Evolutionary conservation across 2,888 invertebrate species (phyloP).

Genomic region (Phortica okadai): DNA sequence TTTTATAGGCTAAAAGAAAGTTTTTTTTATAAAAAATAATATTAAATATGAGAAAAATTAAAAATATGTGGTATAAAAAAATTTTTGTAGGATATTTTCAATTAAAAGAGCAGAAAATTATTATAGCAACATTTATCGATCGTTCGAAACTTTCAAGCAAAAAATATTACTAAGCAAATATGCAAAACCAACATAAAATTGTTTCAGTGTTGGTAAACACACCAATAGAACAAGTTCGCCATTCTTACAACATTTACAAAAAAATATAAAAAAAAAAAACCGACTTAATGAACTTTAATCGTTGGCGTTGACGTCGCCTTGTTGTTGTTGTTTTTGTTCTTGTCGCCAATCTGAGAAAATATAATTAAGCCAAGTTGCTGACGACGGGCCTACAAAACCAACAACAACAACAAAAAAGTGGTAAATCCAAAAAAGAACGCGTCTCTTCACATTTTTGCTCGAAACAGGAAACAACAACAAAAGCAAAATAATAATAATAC

Average conservation of each 20-base stretch:
- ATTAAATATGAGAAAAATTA: too few species aligned
- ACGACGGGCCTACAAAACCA: neutral
- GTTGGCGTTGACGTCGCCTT: neutral
- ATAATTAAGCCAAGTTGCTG: constrained; percentile 7
- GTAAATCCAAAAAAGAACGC: neutral
- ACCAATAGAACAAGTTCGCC: too few species aligned
- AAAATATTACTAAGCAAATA: too few species aligned
- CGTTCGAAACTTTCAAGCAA: too few species aligned
- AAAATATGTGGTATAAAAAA: too few species aligned
- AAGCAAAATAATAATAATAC: neutral
- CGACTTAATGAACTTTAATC: constrained; percentile 14
- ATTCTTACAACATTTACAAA: neutral
- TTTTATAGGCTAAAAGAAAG: neutral
- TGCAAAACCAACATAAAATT: too few species aligned
- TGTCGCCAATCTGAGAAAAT: neutral
- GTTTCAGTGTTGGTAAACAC: too few species aligned
- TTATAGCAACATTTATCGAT: too few species aligned
- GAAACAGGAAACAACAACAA: neutral
- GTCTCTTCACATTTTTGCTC: neutral
- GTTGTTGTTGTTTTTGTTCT: neutral
- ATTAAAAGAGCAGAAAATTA: too few species aligned
- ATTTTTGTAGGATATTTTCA: too few species aligned
- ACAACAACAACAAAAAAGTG: neutral
- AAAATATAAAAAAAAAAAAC: neutral
- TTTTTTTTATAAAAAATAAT: too few species aligned